Conservation (phyloP, 2,797 vertebrate genomes). For the Zonotrichia albicollis region DNA sequence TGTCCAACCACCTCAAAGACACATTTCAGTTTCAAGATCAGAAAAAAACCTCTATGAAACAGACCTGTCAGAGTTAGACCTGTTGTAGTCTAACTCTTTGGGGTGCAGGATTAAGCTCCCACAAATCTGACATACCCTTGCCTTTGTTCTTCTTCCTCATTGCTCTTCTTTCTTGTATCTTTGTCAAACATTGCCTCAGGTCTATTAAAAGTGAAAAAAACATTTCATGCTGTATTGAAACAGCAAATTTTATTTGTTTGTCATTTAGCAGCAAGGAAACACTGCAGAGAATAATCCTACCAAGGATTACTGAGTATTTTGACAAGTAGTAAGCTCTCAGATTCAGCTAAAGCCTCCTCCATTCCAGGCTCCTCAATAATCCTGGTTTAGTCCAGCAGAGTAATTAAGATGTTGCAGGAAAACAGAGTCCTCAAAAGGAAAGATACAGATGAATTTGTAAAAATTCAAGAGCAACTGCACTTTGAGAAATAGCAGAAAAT, state of each 20-base stretch:
- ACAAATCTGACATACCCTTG: neutral
- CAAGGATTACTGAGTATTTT: conserved; percentile 17
- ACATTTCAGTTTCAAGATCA: neutral
- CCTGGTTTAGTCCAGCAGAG: neutral
- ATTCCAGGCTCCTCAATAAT: conserved; percentile 28
- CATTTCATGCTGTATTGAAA: neutral
- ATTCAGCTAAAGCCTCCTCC: conserved; percentile 13
- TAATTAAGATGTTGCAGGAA: conserved; percentile 38
- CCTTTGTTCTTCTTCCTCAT: neutral
- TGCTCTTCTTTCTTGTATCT: neutral
- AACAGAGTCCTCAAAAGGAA: neutral
- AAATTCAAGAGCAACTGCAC: neutral
- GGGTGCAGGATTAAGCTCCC: neutral
- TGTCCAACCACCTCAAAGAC: neutral
- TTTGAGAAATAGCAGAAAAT: neutral
- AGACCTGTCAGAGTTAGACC: neutral
- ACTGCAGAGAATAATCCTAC: conserved; percentile 19
- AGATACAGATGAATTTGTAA: neutral
- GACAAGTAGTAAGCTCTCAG: neutral
- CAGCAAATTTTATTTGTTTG: conserved; percentile 38
- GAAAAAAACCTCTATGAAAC: neutral
- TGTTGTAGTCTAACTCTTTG: neutral
- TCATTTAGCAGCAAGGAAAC: conserved; percentile 30
- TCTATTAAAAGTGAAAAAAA: neutral
- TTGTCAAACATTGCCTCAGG: neutral